A percentile compares a stretch with the other conserved stretches of the same genome.
Evolutionary conservation across 2,797 vertebrate species (phyloP).

Genomic region (Phyllotis vaccarum): DNA sequence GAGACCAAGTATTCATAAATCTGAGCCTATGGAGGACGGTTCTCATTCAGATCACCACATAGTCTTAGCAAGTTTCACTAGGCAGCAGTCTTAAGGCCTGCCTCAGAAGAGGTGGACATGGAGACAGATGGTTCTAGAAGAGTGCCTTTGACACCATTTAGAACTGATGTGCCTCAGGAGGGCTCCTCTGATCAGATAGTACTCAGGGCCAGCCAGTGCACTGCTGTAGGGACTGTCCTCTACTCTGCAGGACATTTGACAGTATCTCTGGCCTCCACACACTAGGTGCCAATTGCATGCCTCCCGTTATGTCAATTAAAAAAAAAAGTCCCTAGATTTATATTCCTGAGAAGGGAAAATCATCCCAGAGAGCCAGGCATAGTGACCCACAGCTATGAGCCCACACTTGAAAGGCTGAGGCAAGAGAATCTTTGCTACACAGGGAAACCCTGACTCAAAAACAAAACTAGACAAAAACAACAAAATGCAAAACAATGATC

Average conservation of each 20-base stretch:
- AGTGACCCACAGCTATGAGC: neutral
- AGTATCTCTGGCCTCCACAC: neutral
- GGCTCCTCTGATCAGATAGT: neutral
- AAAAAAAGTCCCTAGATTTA: neutral
- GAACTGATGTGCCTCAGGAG: neutral
- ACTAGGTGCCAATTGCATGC: neutral
- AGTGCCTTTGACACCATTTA: rapidly evolving
- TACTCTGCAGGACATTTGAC: neutral
- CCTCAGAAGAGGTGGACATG: too few relatives aligned
- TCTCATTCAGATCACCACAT: neutral
- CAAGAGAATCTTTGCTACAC: neutral
- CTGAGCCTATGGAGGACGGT: neutral
- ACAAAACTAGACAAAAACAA: neutral
- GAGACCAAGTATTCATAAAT: neutral
- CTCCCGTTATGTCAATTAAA: neutral
- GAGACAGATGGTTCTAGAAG: neutral
- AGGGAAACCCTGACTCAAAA: neutral
- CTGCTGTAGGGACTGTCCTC: neutral
- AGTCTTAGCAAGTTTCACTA: neutral
- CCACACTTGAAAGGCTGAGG: neutral
- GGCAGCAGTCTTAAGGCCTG: neutral
- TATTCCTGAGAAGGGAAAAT: neutral
- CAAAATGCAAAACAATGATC: neutral
- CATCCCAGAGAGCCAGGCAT: neutral
- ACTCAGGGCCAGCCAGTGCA: neutral